Conservation (phyloP, 2,113 vertebrate species). For the Anoplopoma fimbria region DNA sequence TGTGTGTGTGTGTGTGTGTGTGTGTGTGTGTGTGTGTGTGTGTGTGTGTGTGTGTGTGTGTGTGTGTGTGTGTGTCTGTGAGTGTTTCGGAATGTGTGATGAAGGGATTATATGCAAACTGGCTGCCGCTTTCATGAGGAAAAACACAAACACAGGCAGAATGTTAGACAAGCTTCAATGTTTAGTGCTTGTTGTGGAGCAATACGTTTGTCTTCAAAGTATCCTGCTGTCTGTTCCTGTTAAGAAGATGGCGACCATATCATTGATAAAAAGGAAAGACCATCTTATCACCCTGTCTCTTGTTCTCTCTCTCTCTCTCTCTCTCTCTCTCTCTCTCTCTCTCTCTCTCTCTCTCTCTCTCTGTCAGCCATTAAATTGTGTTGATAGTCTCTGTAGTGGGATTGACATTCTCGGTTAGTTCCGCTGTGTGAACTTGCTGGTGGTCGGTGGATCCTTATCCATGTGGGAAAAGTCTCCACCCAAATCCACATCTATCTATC, state of each 20-base stretch:
- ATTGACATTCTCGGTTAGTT: conserved; percentile 56
- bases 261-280: background rate
- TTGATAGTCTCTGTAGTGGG: conserved; percentile 45
- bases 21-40: conserved; percentile 21
- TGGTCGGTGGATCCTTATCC: conserved; percentile 48
- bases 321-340: background rate
- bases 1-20: background rate
- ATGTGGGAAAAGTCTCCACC: conserved; percentile 41
- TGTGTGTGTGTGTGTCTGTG: conserved; percentile 21
- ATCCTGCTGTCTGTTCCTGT: background rate
- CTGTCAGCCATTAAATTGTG: conserved; percentile 35
- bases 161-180: conserved; percentile 27
- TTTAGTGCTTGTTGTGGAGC: background rate
- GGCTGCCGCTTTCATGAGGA: conserved; percentile 32
- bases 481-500: conserved; percentile 7
- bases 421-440: conserved; percentile 37
- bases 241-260: background rate
- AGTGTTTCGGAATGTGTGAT: conserved; percentile 56
- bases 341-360: background rate
- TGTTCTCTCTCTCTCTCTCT: background rate
- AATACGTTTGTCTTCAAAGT: background rate
- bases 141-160: conserved; percentile 49
- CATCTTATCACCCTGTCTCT: background rate
- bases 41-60: conserved; percentile 31
- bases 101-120: conserved; percentile 42